Percentiles rank a stretch among this genome's conserved stretches.
Evolutionary conservation across 2,113 vertebrate genomes (phyloP).

Genomic region (Apistogramma diplotaenia): DNA sequence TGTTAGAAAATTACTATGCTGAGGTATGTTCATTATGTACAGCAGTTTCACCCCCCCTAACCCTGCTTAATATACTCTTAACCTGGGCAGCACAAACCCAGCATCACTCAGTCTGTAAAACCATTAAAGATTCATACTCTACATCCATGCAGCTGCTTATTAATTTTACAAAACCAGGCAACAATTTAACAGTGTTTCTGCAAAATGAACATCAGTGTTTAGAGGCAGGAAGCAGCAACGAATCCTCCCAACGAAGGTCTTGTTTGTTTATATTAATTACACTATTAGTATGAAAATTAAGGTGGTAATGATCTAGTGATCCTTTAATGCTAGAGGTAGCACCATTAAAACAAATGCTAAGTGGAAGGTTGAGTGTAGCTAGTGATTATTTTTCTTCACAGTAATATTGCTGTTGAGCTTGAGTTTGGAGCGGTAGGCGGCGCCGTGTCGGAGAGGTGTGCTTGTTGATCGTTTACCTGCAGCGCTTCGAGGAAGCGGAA

Average conservation of each 20-base stretch:
- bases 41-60: neutral
- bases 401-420: neutral
- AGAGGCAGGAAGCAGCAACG: neutral
- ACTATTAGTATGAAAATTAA: slow-evolving; percentile 11
- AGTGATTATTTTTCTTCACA: neutral
- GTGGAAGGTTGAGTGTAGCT: neutral
- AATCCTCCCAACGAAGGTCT: slow-evolving; percentile 7
- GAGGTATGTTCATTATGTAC: neutral
- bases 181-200: neutral
- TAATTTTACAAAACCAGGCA: neutral
- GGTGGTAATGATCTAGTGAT: slow-evolving; percentile 20
- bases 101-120: neutral
- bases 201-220: neutral
- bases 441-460: neutral
- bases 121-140: neutral
- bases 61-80: neutral
- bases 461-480: slow-evolving; percentile 51
- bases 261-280: slow-evolving; percentile 32
- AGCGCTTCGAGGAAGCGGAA: slow-evolving; percentile 90
- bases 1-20: neutral
- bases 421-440: neutral
- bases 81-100: neutral
- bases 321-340: slow-evolving; percentile 1
- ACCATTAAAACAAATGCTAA: neutral
- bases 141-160: neutral